These are phyloP conservation scores for Drosophila yakuba DNA, from an alignment of 1,140 invertebrate species.

Conservation along the genomic window DNA sequence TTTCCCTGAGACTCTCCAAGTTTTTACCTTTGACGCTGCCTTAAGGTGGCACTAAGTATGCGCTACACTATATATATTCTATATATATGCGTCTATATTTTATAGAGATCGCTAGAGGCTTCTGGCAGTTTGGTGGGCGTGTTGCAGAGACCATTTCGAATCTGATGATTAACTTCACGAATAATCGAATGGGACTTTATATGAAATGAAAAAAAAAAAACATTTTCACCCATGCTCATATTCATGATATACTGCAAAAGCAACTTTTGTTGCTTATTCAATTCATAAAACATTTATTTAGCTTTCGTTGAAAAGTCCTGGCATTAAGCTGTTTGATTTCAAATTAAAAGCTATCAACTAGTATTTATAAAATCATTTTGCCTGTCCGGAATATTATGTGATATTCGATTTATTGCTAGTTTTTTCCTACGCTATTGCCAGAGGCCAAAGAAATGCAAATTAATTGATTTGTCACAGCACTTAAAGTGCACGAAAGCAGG, in stretches of 20 bases:
- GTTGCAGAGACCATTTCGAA: slow-evolving; percentile 13
- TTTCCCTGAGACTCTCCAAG: slow-evolving; percentile 31
- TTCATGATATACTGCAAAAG: neutral
- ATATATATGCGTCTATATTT: slow-evolving; percentile 35
- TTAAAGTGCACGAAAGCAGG: slow-evolving; percentile 9
- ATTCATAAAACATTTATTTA: neutral
- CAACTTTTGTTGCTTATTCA: neutral
- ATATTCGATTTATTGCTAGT: neutral
- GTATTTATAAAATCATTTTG: neutral
- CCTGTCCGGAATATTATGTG: neutral
- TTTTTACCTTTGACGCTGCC: slow-evolving; percentile 79
- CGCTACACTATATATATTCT: neutral
- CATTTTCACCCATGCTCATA: too few relatives aligned
- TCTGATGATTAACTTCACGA: slow-evolving; percentile 27
- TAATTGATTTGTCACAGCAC: slow-evolving; percentile 34
- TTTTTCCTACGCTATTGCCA: neutral
- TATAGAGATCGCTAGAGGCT: slow-evolving; percentile 41
- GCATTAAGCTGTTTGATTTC: neutral
- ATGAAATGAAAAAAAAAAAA: neutral
- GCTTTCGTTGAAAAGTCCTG: neutral
- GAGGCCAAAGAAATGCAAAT: slow-evolving; percentile 9
- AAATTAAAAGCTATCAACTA: slow-evolving; percentile 1
- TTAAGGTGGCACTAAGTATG: slow-evolving; percentile 68
- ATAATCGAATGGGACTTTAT: slow-evolving; percentile 1
- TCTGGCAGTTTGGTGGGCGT: slow-evolving; percentile 44